phyloP scores from a whole-genome alignment of 2,888 invertebrate genomes.

The Protodeltote pygarga region DNA sequence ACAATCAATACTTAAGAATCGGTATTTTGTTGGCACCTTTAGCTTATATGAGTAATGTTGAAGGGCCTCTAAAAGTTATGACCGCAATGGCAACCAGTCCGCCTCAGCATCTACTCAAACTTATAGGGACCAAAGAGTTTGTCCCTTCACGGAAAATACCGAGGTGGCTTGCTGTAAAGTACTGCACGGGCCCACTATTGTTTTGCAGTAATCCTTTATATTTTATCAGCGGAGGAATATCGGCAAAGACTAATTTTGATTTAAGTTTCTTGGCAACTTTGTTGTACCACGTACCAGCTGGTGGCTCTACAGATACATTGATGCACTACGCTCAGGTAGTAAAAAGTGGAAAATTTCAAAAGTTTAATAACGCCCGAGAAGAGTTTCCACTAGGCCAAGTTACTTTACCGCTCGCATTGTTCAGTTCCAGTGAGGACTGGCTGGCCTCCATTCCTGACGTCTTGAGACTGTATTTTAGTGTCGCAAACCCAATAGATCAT shows the following conservation, averaged over 20 bases:
- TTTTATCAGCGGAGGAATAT: slow-evolving; percentile 65
- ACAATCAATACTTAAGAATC: slow-evolving; percentile 66
- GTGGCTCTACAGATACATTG: slow-evolving; percentile 70
- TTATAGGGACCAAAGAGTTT: slow-evolving; percentile 65
- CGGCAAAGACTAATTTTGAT: slow-evolving; percentile 35
- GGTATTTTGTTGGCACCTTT: slow-evolving; percentile 70
- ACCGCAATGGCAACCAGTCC: slow-evolving; percentile 49
- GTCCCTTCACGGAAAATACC: slow-evolving; percentile 64
- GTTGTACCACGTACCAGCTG: slow-evolving; percentile 69
- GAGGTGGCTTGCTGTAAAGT: slow-evolving; percentile 56
- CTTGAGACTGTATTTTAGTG: slow-evolving; percentile 61
- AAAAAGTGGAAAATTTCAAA: slow-evolving; percentile 67
- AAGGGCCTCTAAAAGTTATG: slow-evolving; percentile 62
- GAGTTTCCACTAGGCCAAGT: slow-evolving; percentile 60
- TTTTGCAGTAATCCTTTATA: slow-evolving; percentile 71
- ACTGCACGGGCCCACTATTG: slow-evolving; percentile 59
- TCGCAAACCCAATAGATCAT: slow-evolving; percentile 68
- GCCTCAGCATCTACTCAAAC: slow-evolving; percentile 52
- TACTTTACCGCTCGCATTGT: slow-evolving; percentile 63
- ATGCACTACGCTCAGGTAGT: slow-evolving; percentile 69
- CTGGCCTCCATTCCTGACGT: slow-evolving; percentile 64
- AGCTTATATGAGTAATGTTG: slow-evolving; percentile 63
- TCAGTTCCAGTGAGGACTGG: slow-evolving; percentile 70
- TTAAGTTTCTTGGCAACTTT: slow-evolving; percentile 60
- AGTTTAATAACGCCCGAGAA: slow-evolving; percentile 47